Base-by-base conservation (phyloP, 2,797 vertebrate genomes). In the Labeo calbasu region DNA sequence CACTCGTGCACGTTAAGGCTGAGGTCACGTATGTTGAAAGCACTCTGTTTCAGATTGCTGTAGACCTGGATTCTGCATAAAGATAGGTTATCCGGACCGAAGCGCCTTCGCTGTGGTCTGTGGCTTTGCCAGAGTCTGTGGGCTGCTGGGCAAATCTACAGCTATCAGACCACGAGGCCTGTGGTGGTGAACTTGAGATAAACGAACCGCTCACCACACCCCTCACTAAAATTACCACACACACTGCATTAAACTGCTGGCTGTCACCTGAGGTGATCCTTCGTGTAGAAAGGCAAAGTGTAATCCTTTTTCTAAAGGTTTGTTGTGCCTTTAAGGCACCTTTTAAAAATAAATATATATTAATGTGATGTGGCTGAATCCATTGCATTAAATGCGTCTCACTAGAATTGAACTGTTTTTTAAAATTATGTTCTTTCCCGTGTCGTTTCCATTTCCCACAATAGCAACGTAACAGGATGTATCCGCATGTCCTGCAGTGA, bases 151-250 rank as follows among this genome's bases (percentile, higher is more conserved):
- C 46, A 79, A 65, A 75, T 50, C 43, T 48, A 57, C 84, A 77
- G 65, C 43, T 71, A 81, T 82, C 84, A 63, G 71, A 81, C 61
- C 79, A 59, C 79, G 11, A 68, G 72, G 71, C 57, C 65, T 36
- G 72, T 68, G 63, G 79, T 81, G 84, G 65, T 63, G 7, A 77
- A 40, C 71, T 40, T 11, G 21, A 85, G 84, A 85, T 85, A 85
- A 85, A 77, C 36, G 53, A 46, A 28, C 36, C 25, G 43, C 40
- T 76, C 73, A 53, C 79, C 50, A 55, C 72, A 69, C 72, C 61
- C 81, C n/a, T 76, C 32, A 19, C 48, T 53, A 46, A 55, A 79
- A 43, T 53, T 2, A 76, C 48, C 72, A 53, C 55, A 83, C 70
- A 50, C 61, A 43, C 32, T 53, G 51, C 53, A 32, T 53, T 25